A percentile compares a stretch with the other conserved stretches of the same genome.
Evolutionary conservation across 1,140 invertebrate species (phyloP).

Genomic region (Lordiphosa stackelbergi): DNA sequence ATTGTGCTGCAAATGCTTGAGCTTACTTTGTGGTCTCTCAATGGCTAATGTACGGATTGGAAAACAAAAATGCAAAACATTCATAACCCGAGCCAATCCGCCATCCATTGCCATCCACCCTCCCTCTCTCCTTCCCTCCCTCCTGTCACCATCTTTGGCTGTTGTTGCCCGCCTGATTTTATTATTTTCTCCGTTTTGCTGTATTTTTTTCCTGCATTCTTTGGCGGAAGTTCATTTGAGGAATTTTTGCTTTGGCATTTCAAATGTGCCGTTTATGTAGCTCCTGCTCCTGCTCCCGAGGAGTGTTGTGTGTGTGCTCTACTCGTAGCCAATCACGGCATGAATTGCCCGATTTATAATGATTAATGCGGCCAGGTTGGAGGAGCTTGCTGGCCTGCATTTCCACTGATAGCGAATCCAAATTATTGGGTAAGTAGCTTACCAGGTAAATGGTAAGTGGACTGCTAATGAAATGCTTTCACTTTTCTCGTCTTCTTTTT

Average conservation of each 20-base stretch:
- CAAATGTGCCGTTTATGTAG: conserved; percentile 42
- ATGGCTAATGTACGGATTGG: too few relatives aligned
- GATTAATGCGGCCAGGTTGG: conserved; percentile 62
- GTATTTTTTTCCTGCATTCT: conserved; percentile 44
- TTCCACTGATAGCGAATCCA: conserved; percentile 29
- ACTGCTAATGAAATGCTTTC: conserved; percentile 33
- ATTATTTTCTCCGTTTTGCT: conserved; percentile 27
- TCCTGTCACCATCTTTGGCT: too few relatives aligned
- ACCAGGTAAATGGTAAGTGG: conserved; percentile 20
- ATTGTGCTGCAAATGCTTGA: too few relatives aligned
- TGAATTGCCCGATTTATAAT: conserved; percentile 71
- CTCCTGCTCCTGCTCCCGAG: conserved; percentile 16
- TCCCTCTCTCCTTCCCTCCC: too few relatives aligned
- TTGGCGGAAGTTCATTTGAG: conserved; percentile 56
- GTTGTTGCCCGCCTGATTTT: conserved; percentile 17
- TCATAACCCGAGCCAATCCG: too few relatives aligned
- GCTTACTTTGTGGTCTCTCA: too few relatives aligned
- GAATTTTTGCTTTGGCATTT: conserved; percentile 60
- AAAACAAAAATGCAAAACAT: too few relatives aligned
- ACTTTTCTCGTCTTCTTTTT: not conserved
- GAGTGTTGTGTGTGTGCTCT: conserved; percentile 11
- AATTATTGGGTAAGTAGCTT: conserved; percentile 31
- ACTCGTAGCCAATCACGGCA: conserved; percentile 50
- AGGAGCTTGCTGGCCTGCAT: conserved; percentile 27
- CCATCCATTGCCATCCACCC: too few relatives aligned